Base-by-base conservation (phyloP, 37 sponge, comb jelly and placozoan genomes). In the Spongilla lacustris region DNA sequence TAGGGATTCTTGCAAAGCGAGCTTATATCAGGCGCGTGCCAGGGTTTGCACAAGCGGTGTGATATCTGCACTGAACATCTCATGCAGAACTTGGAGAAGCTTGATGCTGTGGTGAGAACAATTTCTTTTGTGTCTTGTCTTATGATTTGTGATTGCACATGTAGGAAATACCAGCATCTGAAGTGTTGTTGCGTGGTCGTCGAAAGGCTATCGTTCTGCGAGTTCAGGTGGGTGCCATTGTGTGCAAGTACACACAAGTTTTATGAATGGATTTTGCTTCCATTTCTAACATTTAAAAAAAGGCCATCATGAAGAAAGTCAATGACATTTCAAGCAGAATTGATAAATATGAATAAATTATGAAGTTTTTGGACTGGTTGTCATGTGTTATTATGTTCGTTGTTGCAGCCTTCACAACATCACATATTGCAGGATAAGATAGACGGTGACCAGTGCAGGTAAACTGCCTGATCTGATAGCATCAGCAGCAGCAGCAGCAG, bases 1-100 rank as follows among this genome's bases (percentile, higher is more conserved):
- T 79, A 87, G 87, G 87, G 87, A 12, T 87, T 87, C 66, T 35
- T 87, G 46, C 87, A 87, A 34, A 14, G 24, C 2, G 87, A 87
- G 21, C 67, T 87, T 19, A 49, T 87, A 1, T 23, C 36, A 4
- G 81, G 75, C 25, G 87, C 87, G 1, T 81, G 87, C 74, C 67
- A 69, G 11, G 87, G 82, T 0, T 80, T 87, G 8, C 68, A 67
- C 67, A 87, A 87, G 76, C 66, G 87, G 36, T 87, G 87, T 68
- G 41, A 34, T 29, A 75, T 75, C 14, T 73, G 74, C 75, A 75
- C 50, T 67, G 87, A 87, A 31, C 81, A 72, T 19, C 81, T 87
- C 29, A 75, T 87, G 76, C 87, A 81, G 75, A 87, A 73, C 23
- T 67, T 73, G 75, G 87, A 87, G 75, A 73, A 72, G 31, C 81